Conservation (phyloP, 2,113 vertebrate species). For the Forbesichthys agassizii region DNA sequence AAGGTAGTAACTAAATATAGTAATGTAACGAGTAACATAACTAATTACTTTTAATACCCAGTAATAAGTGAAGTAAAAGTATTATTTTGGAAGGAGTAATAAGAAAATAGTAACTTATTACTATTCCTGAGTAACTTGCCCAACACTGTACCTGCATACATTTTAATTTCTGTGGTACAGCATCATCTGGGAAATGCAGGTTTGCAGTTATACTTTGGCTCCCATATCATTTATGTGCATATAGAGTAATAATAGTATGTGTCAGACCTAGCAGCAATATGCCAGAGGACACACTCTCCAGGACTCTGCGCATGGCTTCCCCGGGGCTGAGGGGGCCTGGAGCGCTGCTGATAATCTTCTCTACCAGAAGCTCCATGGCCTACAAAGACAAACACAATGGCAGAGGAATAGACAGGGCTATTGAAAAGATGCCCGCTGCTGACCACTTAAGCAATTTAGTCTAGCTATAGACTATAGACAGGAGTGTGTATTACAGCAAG, state of each 20-base stretch:
- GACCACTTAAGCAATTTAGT: too few species aligned
- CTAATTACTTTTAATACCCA: too few species aligned
- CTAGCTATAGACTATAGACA: too few species aligned
- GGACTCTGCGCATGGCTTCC: conserved; percentile 75
- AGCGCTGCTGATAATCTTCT: conserved; percentile 78
- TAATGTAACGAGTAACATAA: too few species aligned
- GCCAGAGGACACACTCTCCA: conserved; percentile 78
- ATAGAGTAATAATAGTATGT: neutral
- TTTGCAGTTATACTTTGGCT: neutral
- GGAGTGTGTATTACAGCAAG: too few species aligned
- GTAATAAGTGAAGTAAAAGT: too few species aligned
- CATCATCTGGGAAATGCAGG: neutral
- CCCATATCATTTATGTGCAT: neutral
- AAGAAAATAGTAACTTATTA: too few species aligned
- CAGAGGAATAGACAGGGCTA: neutral
- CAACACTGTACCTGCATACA: too few species aligned
- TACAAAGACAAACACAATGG: conserved; percentile 24
- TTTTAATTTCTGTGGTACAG: too few species aligned
- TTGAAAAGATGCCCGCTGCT: neutral
- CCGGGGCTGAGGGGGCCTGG: conserved; percentile 70
- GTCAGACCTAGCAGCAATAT: conserved; percentile 75
- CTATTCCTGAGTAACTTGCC: too few species aligned
- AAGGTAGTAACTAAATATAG: too few species aligned
- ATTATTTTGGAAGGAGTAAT: too few species aligned
- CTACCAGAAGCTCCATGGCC: conserved; percentile 79